Conservation (phyloP, 2,888 invertebrate species). For the Elysia crispata region DNA sequence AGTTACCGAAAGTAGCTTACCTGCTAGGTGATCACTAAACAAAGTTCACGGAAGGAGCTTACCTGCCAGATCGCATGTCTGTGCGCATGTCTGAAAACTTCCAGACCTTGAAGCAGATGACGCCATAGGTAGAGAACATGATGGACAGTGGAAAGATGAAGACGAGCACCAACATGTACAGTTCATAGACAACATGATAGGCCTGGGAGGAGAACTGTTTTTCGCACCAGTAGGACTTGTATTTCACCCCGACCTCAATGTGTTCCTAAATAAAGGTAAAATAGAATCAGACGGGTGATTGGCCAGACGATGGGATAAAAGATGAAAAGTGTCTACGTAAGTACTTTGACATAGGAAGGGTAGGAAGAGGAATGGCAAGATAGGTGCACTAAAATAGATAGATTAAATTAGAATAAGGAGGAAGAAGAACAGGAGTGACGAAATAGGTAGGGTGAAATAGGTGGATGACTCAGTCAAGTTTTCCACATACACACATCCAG, state of each 20-base stretch:
- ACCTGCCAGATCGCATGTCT: constrained; percentile 43
- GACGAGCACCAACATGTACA: constrained; percentile 83
- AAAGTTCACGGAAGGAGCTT: no score
- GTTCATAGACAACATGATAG: constrained; percentile 79
- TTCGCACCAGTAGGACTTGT: constrained; percentile 81
- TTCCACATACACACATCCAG: no score
- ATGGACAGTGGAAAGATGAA: constrained; percentile 82
- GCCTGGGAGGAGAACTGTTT: constrained; percentile 77
- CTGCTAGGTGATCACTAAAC: no score
- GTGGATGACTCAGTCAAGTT: no score
- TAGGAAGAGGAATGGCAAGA: neutral
- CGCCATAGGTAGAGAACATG: constrained; percentile 83
- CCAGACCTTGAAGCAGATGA: constrained; percentile 84
- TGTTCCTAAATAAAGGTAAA: constrained; percentile 58
- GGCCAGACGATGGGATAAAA: neutral
- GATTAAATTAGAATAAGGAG: no score
- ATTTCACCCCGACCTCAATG: constrained; percentile 56
- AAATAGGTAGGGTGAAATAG: no score
- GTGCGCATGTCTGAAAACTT: constrained; percentile 81
- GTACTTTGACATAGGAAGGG: neutral
- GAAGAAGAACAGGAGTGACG: no score
- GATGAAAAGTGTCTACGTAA: neutral
- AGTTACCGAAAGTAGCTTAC: no score
- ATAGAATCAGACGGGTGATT: neutral
- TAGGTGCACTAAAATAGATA: no score